Percentiles rank a stretch among this genome's conserved stretches.
These are phyloP conservation scores for Pangasius larnaudii DNA, from an alignment of 2,797 vertebrate species.

Conservation along the genomic window DNA sequence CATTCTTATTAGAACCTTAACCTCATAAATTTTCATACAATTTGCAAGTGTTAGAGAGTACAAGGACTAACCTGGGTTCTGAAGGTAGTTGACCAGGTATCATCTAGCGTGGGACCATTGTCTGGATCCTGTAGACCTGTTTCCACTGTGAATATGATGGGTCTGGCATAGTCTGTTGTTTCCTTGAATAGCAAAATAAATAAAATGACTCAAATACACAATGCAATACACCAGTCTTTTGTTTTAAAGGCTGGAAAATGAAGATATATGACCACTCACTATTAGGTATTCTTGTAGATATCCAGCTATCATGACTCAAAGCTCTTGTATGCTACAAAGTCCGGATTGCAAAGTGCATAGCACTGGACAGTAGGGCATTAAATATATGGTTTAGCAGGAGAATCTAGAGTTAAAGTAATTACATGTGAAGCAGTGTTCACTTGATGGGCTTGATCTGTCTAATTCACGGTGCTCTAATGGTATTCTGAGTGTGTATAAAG, in stretches of 20 bases:
- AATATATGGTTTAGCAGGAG: background rate
- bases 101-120: constrained; percentile 83
- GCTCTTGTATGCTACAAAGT: background rate
- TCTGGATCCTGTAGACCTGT: constrained; percentile 80
- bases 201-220: constrained; percentile 13
- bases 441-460: background rate
- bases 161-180: constrained; percentile 91
- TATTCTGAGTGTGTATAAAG: background rate
- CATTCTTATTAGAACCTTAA: background rate
- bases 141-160: constrained; percentile 87
- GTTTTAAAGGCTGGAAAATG: background rate
- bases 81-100: constrained; percentile 86
- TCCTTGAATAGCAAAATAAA: constrained; percentile 76
- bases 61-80: constrained; percentile 79
- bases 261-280: background rate
- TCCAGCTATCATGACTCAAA: background rate
- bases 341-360: background rate
- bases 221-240: background rate
- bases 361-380: background rate
- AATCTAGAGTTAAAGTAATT: background rate
- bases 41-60: background rate
- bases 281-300: background rate
- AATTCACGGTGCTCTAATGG: background rate
- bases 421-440: background rate
- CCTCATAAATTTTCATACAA: background rate